A percentile compares a stretch with the other conserved stretches of the same genome.
These are phyloP conservation scores for Pycnonotus jocosus DNA, from an alignment of 2,113 vertebrate genomes.

Conservation along the genomic window DNA sequence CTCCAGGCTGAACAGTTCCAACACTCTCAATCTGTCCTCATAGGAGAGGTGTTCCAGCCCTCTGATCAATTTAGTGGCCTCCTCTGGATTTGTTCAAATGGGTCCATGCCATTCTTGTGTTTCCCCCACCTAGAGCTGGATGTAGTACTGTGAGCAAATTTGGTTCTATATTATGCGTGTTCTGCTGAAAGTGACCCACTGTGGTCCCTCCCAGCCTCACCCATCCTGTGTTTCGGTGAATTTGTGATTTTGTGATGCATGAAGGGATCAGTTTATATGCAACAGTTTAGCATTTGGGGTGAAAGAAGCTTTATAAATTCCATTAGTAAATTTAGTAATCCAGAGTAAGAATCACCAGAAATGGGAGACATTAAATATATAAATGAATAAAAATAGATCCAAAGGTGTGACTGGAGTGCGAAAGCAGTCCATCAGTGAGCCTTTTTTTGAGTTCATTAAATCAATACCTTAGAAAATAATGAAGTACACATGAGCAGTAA, in stretches of 20 bases:
- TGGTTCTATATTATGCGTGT: not conserved
- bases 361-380: not conserved
- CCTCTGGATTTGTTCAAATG: not conserved
- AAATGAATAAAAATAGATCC: not conserved
- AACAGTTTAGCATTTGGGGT: not conserved
- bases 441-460: not conserved
- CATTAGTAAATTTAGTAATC: not conserved
- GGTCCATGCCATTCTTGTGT: not conserved
- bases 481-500: not conserved
- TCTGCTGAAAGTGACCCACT: not conserved
- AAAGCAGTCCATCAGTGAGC: not conserved
- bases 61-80: not conserved
- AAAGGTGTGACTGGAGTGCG: not conserved
- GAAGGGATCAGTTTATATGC: not conserved
- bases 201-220: not conserved
- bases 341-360: not conserved
- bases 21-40: not conserved
- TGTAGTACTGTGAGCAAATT: not conserved
- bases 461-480: not conserved
- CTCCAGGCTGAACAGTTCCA: not conserved
- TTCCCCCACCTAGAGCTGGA: not conserved
- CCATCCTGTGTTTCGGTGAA: not conserved
- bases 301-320: not conserved
- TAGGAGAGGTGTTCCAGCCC: not conserved
- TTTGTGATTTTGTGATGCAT: too few relatives aligned